Evolutionary conservation across 2,113 vertebrate species (phyloP), one percentile per base, ranked within the genome.

Genomic region (Todiramphus saurophagus): DNA sequence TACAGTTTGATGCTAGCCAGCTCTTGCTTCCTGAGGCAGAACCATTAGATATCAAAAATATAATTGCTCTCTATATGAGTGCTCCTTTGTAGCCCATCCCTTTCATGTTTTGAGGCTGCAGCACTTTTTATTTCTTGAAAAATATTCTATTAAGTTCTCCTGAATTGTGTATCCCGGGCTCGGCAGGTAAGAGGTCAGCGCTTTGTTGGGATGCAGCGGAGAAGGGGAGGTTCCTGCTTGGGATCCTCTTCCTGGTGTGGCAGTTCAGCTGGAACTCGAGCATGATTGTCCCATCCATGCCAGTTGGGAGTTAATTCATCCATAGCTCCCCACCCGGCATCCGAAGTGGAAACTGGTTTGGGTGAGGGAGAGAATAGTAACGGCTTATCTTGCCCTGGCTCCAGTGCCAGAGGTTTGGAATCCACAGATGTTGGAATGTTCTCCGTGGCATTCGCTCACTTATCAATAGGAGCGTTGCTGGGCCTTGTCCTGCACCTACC

Each of bases 301-400:
- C 90, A 91, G 74, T 96, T 94, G 94, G 84, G 89, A 97, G 72
- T 81, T 97, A 96, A 96, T 97, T 97, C 95, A 97, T 94, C 96
- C 95, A 83, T 95, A 96, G 81, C 94, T 97, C 79, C 84, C 81
- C 95, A 93, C 96, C 95, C 90, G 89, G 92, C 94, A 94, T 91
- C 81, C 94, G 51, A 90, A 92, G 89, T 84, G 66, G 93, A 86
- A 93, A 91, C 79, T 91, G 63, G 66, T 94, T 67, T 68, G 58
- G 80, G 81, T 73, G 76, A 89, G 87, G 95, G 60, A 75, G 86
- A 88, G 78, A 91, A 93, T 67, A 74, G 91, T 74, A 95, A 96
- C 68, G 89, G 72, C 31, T 94, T 50, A 37, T 92, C 70, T 91
- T 79, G 43, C 82, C 7, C 87, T 97, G 48, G 48, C 78, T 89